These are phyloP conservation scores for Ceratina australensis DNA, from an alignment of 1,140 invertebrate genomes.

Conservation along the genomic window DNA sequence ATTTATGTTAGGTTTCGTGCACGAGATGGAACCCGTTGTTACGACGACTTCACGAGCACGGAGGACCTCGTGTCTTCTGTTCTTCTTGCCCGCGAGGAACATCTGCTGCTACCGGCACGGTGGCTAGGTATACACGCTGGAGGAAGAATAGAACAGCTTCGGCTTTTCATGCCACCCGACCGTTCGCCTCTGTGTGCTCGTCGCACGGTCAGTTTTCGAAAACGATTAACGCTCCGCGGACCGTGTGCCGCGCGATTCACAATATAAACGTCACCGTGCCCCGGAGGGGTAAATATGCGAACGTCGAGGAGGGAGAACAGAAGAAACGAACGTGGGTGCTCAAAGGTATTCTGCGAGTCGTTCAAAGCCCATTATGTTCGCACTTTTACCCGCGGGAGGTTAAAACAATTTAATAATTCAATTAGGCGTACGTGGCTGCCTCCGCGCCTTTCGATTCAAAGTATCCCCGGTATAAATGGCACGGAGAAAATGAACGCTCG, in stretches of 20 bases:
- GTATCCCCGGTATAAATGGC: too few species aligned
- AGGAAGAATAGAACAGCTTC: slow-evolving; percentile 42
- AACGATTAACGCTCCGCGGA: neutral
- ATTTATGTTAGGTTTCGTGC: slow-evolving; percentile 44
- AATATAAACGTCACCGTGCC: slow-evolving; percentile 10
- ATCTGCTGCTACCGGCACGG: slow-evolving; percentile 46
- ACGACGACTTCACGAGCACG: slow-evolving; percentile 27
- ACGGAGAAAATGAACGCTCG: too few species aligned
- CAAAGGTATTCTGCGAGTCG: neutral
- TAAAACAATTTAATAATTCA: too few species aligned
- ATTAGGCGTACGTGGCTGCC: too few species aligned
- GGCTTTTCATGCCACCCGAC: slow-evolving; percentile 7
- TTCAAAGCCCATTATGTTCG: neutral
- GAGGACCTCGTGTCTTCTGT: slow-evolving; percentile 40
- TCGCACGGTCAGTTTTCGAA: slow-evolving; percentile 12
- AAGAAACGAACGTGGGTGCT: neutral
- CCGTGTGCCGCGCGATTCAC: neutral
- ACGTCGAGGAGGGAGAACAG: neutral
- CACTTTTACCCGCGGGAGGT: neutral
- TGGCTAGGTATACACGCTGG: slow-evolving; percentile 26
- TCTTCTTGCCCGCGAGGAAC: slow-evolving; percentile 31
- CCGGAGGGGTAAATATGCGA: too few species aligned
- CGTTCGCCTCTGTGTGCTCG: neutral
- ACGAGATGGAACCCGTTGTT: slow-evolving; percentile 26
- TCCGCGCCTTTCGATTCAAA: too few species aligned